Base-by-base conservation (phyloP, 2,888 invertebrate species). In the Pilophorus perplexus region DNA sequence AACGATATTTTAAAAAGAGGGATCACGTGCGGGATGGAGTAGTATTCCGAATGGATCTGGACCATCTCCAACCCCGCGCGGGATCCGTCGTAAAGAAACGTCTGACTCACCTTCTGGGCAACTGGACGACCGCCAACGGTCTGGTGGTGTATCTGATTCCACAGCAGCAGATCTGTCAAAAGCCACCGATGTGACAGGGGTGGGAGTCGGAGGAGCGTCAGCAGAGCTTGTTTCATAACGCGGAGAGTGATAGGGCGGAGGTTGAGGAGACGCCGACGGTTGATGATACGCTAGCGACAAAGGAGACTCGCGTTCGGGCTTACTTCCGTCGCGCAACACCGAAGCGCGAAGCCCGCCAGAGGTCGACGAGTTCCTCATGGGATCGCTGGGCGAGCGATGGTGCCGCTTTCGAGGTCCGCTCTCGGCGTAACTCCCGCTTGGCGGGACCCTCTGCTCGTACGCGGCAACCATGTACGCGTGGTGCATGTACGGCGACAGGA, bases 321-420 rank as follows among this genome's bases (percentile, higher is more conserved):
- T 71, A 76, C 75, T 79, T 37, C 83, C 84, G 74, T 87, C 87
- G 67, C 87, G 79, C 72, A 87, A 75, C 16, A 87, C 87, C 69
- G 86, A 86, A 48, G 85, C 85, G 71, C 86, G 80, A 55, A 57
- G 42, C 8, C 54, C 54, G 67, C 80, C 77, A 16, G 86, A 85
- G 33, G 37, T 44, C 60, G 70, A 65, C 20, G 67, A 66, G 40
- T 70, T 68, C 25, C 69, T 64, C 50, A 70, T 60, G n/a, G 71
- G 69, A 76, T 85, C 80, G 72, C 75, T 78, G 27, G 84, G 77
- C 77, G 83, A 79, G 73, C 81, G 81, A 73, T 82, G 78, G 70
- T 80, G 79, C 72, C 82, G 79, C 75, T 83, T 87, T 77, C 82
- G 75, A 16, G 74, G 70, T 60, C 78, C 75, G 67, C 79, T 76